These are phyloP conservation scores for Mechanitis mazaeus DNA, from an alignment of 2,888 invertebrate genomes.

Conservation along the genomic window DNA sequence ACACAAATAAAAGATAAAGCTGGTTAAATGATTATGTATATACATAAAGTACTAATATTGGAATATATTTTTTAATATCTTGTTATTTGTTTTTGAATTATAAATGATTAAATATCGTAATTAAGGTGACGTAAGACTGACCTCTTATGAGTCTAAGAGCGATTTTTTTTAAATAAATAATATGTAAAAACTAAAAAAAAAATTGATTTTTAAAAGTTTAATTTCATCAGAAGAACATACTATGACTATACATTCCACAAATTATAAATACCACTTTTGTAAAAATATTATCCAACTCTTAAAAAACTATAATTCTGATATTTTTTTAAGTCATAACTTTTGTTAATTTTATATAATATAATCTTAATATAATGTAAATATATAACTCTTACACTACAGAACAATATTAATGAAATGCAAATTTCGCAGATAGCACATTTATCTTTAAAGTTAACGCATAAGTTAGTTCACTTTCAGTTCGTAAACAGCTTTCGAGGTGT, in stretches of 20 bases:
- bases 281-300: too few species aligned
- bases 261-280: too few species aligned
- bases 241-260: too few species aligned
- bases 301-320: not conserved
- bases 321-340: not conserved
- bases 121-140: conserved; percentile 19
- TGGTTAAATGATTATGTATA: not conserved
- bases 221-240: too few species aligned
- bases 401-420: conserved; percentile 24
- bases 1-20: not conserved
- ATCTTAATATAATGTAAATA: not conserved
- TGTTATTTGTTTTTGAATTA: conserved; percentile 22
- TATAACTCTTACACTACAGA: conserved; percentile 25
- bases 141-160: conserved; percentile 22
- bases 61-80: conserved; percentile 12
- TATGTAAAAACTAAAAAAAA: too few species aligned
- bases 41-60: conserved; percentile 8
- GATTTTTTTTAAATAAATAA: not conserved
- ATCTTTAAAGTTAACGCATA: conserved; percentile 24
- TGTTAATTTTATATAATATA: too few species aligned
- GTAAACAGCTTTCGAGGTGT: conserved; percentile 18
- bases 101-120: conserved; percentile 16
- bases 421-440: conserved; percentile 13
- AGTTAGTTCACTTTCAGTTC: conserved; percentile 17
- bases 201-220: too few species aligned